Conservation (phyloP, 2,113 vertebrate species). For the Pongo abelii region DNA sequence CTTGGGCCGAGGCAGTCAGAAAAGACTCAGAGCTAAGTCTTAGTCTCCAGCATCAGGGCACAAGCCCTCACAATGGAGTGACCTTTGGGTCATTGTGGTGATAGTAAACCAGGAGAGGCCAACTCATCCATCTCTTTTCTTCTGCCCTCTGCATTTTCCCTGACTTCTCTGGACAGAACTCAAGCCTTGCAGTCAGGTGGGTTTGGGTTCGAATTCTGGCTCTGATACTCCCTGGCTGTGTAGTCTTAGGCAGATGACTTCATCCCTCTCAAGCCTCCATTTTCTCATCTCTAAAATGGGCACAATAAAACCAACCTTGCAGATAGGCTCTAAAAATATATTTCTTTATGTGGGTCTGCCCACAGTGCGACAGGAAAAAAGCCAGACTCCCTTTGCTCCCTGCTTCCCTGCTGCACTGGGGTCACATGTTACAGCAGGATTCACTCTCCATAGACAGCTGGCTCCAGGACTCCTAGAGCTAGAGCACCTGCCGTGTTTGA, state of each 20-base stretch:
- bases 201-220: not conserved
- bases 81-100: not conserved
- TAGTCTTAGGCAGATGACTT: not conserved
- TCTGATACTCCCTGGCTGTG: not conserved
- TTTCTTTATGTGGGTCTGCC: not conserved
- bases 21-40: not conserved
- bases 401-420: not conserved
- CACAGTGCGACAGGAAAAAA: not conserved
- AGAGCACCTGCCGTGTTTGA: not conserved
- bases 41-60: not conserved
- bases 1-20: fast-evolving
- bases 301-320: not conserved
- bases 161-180: not conserved
- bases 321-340: not conserved
- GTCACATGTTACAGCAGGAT: not conserved
- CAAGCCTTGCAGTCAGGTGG: not conserved
- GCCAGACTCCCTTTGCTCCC: fast-evolving
- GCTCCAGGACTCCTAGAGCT: no score
- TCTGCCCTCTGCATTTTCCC: not conserved
- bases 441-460: not conserved
- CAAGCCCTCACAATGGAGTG: no score
- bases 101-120: not conserved
- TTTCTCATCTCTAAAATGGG: not conserved
- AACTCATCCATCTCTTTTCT: not conserved
- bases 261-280: not conserved